These are phyloP conservation scores for Poicephalus meyeri DNA, from an alignment of 2,113 vertebrate species.

Conservation along the genomic window DNA sequence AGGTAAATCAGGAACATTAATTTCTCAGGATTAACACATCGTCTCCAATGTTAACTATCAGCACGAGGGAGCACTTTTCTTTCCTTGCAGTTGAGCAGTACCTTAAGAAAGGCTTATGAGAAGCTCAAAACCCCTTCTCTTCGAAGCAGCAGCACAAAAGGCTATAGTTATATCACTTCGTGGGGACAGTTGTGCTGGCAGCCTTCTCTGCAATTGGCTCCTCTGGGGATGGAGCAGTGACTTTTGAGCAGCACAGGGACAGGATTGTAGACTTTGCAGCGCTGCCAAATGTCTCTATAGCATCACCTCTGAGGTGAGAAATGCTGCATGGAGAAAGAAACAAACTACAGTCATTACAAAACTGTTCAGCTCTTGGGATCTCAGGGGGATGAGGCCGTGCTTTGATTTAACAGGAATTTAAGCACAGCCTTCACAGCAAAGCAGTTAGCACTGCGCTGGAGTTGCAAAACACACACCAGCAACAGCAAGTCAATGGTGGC, in stretches of 20 bases:
- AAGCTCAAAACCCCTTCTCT: neutral
- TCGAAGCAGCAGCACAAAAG: neutral
- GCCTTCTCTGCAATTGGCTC: neutral
- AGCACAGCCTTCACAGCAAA: neutral
- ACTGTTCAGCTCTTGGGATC: neutral
- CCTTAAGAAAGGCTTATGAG: neutral
- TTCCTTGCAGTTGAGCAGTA: neutral
- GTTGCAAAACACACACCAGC: neutral
- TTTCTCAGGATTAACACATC: neutral
- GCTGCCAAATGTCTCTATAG: neutral
- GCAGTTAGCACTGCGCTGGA: rapidly evolving
- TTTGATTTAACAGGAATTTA: neutral
- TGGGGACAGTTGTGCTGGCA: neutral
- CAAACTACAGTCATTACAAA: neutral
- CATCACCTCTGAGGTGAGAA: neutral
- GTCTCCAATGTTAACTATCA: neutral
- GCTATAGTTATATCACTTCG: rapidly evolving
- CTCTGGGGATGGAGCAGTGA: too few relatives aligned
- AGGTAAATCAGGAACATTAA: neutral
- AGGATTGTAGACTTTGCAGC: neutral
- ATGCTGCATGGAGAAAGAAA: rapidly evolving
- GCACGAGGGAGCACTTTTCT: neutral
- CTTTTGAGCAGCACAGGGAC: neutral
- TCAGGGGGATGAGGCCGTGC: neutral
- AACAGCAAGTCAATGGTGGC: rapidly evolving